A percentile compares a stretch with the other conserved stretches of the same genome.
These are phyloP conservation scores for Carlito syrichta DNA, from an alignment of 2,113 vertebrate species.

Conservation along the genomic window DNA sequence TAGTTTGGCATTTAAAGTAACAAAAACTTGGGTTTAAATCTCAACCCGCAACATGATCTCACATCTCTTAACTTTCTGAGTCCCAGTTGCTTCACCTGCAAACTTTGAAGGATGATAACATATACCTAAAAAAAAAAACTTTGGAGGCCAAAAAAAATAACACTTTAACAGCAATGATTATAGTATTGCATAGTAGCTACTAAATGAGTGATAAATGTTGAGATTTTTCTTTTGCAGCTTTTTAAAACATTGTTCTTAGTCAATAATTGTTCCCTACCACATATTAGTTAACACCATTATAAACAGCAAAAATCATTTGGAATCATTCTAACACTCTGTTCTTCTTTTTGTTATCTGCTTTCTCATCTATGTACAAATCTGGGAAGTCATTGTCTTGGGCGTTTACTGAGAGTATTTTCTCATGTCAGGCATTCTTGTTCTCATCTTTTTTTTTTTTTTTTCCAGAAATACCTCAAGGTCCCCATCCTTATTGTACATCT, in stretches of 20 bases:
- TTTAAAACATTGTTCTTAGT: background rate
- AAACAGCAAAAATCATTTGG: background rate
- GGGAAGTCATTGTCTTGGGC: background rate
- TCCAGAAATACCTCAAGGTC: conserved; percentile 18
- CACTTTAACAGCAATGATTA: background rate
- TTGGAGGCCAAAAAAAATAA: background rate
- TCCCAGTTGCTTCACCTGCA: background rate
- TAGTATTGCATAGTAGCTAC: background rate
- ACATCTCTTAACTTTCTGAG: background rate
- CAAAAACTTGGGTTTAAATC: background rate
- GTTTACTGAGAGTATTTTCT: background rate
- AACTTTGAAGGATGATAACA: background rate
- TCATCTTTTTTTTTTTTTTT: background rate
- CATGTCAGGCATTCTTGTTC: background rate
- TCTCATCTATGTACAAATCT: background rate
- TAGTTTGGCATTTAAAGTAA: background rate
- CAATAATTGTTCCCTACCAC: background rate
- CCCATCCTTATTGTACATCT: background rate
- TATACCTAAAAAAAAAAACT: background rate
- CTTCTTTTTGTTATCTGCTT: background rate
- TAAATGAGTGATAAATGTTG: background rate
- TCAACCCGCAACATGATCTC: background rate
- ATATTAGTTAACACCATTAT: background rate
- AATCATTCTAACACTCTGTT: background rate
- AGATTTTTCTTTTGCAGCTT: background rate